These are phyloP conservation scores for Pachyseris speciosa DNA, from an alignment of 64 coral and sea anemone species.

Conservation along the genomic window DNA sequence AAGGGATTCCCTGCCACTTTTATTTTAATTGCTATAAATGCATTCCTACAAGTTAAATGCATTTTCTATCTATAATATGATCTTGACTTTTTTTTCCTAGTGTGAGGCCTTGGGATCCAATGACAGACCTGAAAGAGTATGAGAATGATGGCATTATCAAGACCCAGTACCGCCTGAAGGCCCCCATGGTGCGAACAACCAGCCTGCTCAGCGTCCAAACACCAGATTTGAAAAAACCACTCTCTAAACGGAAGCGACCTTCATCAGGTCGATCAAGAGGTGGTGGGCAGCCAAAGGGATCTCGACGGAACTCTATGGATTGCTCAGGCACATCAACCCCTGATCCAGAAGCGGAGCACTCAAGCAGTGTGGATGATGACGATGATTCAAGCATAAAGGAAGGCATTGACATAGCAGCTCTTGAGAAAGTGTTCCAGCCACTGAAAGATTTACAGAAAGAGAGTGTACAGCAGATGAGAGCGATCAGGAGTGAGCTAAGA, in stretches of 20 bases:
- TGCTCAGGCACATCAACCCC: conserved; percentile 80
- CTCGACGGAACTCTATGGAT: conserved; percentile 59
- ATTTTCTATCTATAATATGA: no score
- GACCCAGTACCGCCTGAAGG: conserved; percentile 86
- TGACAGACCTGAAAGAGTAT: conserved; percentile 95
- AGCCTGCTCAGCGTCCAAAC: conserved; percentile 80
- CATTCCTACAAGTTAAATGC: no score
- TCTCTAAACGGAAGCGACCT: conserved; percentile 72
- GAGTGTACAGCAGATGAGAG: conserved; percentile 88
- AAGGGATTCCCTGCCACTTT: no score
- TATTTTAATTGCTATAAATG: no score
- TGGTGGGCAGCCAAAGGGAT: conserved; percentile 20
- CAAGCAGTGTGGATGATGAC: conserved; percentile 91
- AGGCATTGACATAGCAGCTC: conserved; percentile 54
- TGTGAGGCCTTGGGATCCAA: conserved; percentile 88
- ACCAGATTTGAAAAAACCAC: conserved; percentile 63
- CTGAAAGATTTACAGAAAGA: conserved; percentile 90
- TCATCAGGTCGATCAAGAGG: conserved; percentile 64
- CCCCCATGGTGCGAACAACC: conserved; percentile 85
- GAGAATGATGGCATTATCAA: conserved; percentile 81
- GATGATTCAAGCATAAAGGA: conserved; percentile 91
- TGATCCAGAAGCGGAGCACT: conserved; percentile 80
- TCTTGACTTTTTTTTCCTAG: conserved; percentile 28
- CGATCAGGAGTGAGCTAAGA: conserved; percentile 90
- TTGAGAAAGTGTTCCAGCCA: conserved; percentile 88